A percentile compares a stretch with the other conserved stretches of the same genome.
Conservation (phyloP, 2,113 vertebrate species). For the Gallinago media region DNA sequence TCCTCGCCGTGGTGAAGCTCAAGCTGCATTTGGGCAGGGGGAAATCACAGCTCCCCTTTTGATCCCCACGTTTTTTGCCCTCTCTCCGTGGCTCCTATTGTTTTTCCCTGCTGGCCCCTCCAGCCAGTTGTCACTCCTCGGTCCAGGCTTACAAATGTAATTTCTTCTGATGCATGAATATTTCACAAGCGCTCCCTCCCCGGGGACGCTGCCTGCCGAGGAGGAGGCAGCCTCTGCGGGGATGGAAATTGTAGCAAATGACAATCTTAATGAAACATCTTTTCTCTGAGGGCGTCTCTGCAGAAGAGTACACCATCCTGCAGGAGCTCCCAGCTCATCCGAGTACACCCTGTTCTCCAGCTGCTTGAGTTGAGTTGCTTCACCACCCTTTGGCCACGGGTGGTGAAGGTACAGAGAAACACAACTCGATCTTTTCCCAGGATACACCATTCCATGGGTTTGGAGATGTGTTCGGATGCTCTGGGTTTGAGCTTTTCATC, state of each 20-base stretch:
- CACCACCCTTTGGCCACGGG: neutral
- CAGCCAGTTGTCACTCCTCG: neutral
- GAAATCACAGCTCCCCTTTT: neutral
- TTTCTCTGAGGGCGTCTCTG: neutral
- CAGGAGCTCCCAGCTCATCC: neutral
- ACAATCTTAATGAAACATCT: conserved; percentile 39
- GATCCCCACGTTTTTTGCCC: neutral
- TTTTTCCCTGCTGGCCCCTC: neutral
- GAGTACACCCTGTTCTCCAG: fast-evolving
- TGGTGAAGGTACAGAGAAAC: neutral
- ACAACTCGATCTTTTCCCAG: neutral
- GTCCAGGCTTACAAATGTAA: neutral
- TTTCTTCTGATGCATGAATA: conserved; percentile 49
- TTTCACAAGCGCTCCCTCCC: neutral
- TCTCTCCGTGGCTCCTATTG: neutral
- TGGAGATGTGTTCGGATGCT: neutral
- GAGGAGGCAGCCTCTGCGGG: neutral
- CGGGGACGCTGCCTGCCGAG: neutral
- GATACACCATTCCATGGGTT: fast-evolving
- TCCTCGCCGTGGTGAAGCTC: fast-evolving
- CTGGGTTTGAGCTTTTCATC: neutral
- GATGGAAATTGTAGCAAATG: neutral
- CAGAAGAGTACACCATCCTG: neutral
- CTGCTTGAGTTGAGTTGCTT: neutral
- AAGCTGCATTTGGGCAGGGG: neutral